phyloP scores from a whole-genome alignment of 2,113 vertebrate genomes.

The Embiotoca jacksoni region DNA sequence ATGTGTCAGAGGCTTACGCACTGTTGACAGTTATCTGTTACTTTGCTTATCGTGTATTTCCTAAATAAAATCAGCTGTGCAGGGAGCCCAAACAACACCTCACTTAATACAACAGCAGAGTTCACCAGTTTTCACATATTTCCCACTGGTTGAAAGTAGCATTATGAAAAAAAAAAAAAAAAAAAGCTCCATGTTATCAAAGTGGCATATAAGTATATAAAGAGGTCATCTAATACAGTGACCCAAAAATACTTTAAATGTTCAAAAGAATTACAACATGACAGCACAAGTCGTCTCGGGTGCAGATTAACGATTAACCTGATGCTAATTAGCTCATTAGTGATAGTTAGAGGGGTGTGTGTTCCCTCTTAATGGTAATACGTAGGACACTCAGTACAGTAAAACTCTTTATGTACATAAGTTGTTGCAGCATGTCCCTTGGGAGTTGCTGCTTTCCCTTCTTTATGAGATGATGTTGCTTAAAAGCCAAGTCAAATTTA shows the following conservation, averaged over 20 bases:
- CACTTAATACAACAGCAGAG: too few relatives aligned
- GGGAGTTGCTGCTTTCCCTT: neutral
- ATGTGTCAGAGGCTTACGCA: neutral
- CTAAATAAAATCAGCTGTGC: neutral
- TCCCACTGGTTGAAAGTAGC: too few relatives aligned
- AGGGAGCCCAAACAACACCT: too few relatives aligned
- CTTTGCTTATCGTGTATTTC: neutral
- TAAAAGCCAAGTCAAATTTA: neutral
- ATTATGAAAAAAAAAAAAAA: too few relatives aligned
- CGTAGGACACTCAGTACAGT: neutral
- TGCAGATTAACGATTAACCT: too few relatives aligned
- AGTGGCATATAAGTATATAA: too few relatives aligned
- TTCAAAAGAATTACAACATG: too few relatives aligned
- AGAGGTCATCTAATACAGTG: too few relatives aligned
- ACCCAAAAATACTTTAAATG: too few relatives aligned
- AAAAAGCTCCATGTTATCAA: too few relatives aligned
- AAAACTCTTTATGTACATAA: neutral
- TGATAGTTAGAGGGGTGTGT: neutral
- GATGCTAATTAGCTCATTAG: neutral
- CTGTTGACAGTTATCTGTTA: neutral
- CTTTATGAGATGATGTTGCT: neutral
- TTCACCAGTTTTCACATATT: neutral
- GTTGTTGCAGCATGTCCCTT: too few relatives aligned
- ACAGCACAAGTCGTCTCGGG: too few relatives aligned
- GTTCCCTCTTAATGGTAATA: neutral